Evolutionary conservation across 2,113 vertebrate species (phyloP).

Genomic region (Puma concolor): DNA sequence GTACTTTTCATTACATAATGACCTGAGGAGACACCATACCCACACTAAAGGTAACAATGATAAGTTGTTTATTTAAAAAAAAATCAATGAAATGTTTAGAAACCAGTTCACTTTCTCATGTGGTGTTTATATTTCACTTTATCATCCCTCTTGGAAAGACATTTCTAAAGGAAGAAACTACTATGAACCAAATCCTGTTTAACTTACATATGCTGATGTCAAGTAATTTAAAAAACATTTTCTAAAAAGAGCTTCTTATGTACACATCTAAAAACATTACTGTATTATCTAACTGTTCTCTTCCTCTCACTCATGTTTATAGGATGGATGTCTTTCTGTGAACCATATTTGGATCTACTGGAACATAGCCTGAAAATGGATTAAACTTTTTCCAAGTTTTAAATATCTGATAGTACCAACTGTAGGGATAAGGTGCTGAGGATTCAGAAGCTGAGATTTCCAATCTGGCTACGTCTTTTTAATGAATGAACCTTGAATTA

Average conservation of each 20-base stretch:
- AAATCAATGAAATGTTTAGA: conserved; percentile 88
- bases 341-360: conserved; percentile 72
- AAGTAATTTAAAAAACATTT: conserved; percentile 87
- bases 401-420: conserved; percentile 35
- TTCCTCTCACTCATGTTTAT: conserved; percentile 64
- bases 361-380: conserved; percentile 45
- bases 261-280: conserved; percentile 86
- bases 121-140: conserved; percentile 88
- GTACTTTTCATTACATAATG: conserved; percentile 80
- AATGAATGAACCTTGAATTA: conserved; percentile 30
- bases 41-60: conserved; percentile 86
- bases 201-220: conserved; percentile 85
- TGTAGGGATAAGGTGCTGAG: background rate
- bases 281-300: conserved; percentile 83
- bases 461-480: conserved; percentile 1
- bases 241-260: conserved; percentile 80
- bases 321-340: conserved; percentile 68
- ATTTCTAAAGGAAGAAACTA: conserved; percentile 85
- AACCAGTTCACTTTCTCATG: conserved; percentile 88
- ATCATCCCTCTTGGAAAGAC: conserved; percentile 87
- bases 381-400: conserved; percentile 40
- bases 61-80: conserved; percentile 87
- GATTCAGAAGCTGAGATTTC: conserved; percentile 26
- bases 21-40: conserved; percentile 79
- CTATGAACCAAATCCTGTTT: conserved; percentile 87